Base-by-base conservation (phyloP, 2,797 vertebrate species). In the Hydrophis major region DNA sequence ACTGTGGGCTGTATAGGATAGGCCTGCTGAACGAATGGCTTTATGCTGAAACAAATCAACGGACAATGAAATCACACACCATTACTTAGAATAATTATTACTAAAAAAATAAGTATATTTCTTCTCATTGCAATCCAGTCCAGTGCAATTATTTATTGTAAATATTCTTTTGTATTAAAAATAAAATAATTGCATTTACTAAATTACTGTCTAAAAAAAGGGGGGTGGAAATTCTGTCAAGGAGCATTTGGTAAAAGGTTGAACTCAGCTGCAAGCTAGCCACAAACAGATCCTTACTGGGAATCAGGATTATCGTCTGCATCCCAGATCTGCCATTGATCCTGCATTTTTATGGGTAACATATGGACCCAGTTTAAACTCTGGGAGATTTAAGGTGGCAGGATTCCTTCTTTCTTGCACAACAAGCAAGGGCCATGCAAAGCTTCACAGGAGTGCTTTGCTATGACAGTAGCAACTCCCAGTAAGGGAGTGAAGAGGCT, bases 1-100 rank as follows among this genome's bases (percentile, higher is more conserved):
- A 99, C 99, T 53, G 98, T 97, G 96, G 99, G 98, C 98, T 99
- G 99, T 97, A 99, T 99, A 92, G 99, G 98, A 95, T 99, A 99
- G 93, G 99, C 98, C 98, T 99, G 99, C 96, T 99, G 99, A 94
- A 98, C 98, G 57, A 99, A 99, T 96, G 99, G 99, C 97, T 99
- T 99, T 94, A 99, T 98, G n/a, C 99, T 99, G 96, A 91, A 98
- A 91, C 42, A 92, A 61, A 97, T 61, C 94, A 91, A 91, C 66
- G 47, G 90, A 89, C 59, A 83, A 61, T 57, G 16, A 89, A 61
- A 20, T 93, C 69, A 91, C 59, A 56, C 11, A 56, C 22, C 13
- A 53, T 57, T 74, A 50, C 90, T n/a, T 50, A 20, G 27, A 89
- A 3, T 50, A 37, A 37, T 89, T 53, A 53, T 14, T 89, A 27